Evolutionary conservation across 2,113 vertebrate genomes (phyloP), one percentile per base, ranked within the genome.

Genomic region (Gobius niger): DNA sequence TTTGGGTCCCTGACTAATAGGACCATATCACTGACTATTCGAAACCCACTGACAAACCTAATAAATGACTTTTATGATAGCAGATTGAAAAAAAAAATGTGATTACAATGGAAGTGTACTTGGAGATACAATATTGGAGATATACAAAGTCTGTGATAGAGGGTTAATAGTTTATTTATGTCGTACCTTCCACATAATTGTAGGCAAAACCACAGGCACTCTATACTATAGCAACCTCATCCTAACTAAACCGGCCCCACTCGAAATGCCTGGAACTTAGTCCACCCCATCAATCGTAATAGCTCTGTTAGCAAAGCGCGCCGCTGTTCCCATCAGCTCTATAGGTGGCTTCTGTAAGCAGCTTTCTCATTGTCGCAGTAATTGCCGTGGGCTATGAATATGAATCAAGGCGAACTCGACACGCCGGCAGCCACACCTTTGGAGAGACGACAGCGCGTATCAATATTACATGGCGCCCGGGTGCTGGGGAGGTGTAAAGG

Each of bases 211-310:
- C 24, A 24, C 24, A 75, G 68, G 61, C 59, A 47, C 67, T 64
- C 67, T 64, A 67, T 77, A 75, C 47, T 63, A 85, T 78, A 79
- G 74, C 78, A 77, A 78, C 74, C 67, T 80, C 85, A 68, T 77
- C 50, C 7, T 52, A n/a, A 18, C 16, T 5, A 52, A 52, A 52
- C 18, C 52, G 1, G 4, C 5, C 18, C 9, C 10, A 54, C 52
- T 54, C 18, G 4, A 12, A 54, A 54, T 5, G n/a, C 9, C 18
- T n/a, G 1, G 50, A n/a, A 19, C 2, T 19, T 4, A 53, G 50
- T 16, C n/a, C 10, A 53, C 52, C 16, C 52, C 72, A 75, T 73
- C 65, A 67, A 68, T 81, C 75, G 54, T 53, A 65, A 61, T 63
- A 64, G 60, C 65, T 62, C 61, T 75, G 44, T 53, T 72, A 67